Percentiles rank a stretch among this genome's conserved stretches.
These are phyloP conservation scores for Ectemnius continuus DNA, from an alignment of 2,888 invertebrate species.

Conservation along the genomic window DNA sequence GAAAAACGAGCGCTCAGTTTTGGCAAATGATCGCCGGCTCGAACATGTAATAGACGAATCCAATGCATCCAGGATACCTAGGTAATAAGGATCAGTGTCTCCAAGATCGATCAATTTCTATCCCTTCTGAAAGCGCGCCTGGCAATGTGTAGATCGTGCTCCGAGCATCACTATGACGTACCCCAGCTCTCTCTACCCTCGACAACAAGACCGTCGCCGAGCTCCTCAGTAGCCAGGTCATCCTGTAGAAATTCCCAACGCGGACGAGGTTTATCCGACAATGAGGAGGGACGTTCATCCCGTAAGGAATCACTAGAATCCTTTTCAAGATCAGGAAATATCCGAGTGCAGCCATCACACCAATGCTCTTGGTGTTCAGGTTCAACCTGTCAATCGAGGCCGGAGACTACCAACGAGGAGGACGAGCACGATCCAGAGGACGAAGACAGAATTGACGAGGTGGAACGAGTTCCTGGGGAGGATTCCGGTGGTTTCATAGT, in stretches of 20 bases:
- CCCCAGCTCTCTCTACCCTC: conserved; percentile 82
- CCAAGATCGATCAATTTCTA: conserved; percentile 18
- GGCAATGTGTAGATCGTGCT: conserved; percentile 79
- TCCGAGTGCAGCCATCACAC: not conserved
- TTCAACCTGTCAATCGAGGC: conserved; percentile 54
- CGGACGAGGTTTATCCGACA: conserved; percentile 59
- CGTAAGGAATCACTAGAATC: conserved; percentile 48
- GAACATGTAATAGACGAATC: conserved; percentile 62
- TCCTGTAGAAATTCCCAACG: conserved; percentile 61
- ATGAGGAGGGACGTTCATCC: conserved; percentile 62
- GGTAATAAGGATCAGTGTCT: conserved; percentile 51
- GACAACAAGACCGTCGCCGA: conserved; percentile 66
- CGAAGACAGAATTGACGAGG: conserved; percentile 47
- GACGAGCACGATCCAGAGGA: conserved; percentile 56
- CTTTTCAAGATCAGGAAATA: not conserved
- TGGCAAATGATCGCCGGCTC: conserved; percentile 57
- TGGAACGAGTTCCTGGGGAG: conserved; percentile 37
- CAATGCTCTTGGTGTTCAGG: conserved; percentile 29
- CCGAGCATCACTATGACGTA: conserved; percentile 92
- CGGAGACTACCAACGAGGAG: conserved; percentile 53
- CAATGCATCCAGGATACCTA: conserved; percentile 59
- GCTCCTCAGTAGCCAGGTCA: conserved; percentile 67
- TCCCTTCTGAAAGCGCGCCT: conserved; percentile 29
- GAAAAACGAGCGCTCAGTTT: conserved; percentile 59
- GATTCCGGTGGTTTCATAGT: conserved; percentile 77